Conservation (phyloP, 2,888 invertebrate species). For the Drosophila mimica region DNA sequence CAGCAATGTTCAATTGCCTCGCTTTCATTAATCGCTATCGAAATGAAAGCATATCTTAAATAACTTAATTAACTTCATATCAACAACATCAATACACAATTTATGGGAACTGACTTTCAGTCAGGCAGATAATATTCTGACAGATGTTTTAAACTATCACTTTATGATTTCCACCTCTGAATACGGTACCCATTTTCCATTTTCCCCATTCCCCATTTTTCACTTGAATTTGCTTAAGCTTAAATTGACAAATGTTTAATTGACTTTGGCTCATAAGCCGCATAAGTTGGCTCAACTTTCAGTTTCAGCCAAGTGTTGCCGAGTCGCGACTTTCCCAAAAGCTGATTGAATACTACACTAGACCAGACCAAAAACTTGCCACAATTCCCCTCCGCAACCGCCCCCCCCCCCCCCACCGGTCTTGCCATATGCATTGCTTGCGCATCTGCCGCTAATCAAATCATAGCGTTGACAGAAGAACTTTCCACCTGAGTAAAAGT, state of each 20-base stretch:
- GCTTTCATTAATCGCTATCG: neutral
- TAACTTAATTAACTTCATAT: slow-evolving; percentile 7
- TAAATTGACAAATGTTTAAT: slow-evolving; percentile 46
- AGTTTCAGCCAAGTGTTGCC: slow-evolving; percentile 46
- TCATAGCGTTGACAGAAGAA: slow-evolving; percentile 65
- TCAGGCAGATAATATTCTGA: slow-evolving; percentile 9
- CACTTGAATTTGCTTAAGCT: slow-evolving; percentile 30
- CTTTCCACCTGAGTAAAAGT: slow-evolving; percentile 64
- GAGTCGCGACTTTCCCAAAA: slow-evolving; percentile 47
- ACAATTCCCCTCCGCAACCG: neutral
- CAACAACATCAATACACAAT: slow-evolving; percentile 3
- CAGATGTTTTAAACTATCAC: slow-evolving; percentile 27
- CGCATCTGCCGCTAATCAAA: slow-evolving; percentile 61
- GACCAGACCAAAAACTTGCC: slow-evolving; percentile 19
- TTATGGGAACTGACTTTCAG: slow-evolving; percentile 3
- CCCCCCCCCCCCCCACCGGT: neutral
- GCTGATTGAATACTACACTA: slow-evolving; percentile 32
- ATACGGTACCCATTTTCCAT: slow-evolving; percentile 9
- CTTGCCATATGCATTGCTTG: slow-evolving; percentile 19
- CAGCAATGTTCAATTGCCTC: neutral
- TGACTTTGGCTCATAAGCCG: slow-evolving; percentile 33
- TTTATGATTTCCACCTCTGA: slow-evolving; percentile 13
- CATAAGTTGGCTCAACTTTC: slow-evolving; percentile 50
- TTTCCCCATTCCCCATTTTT: slow-evolving; percentile 7
- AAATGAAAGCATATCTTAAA: slow-evolving; percentile 8